Percentiles rank a stretch among this genome's conserved stretches.
These are phyloP conservation scores for Leptopilina syphax DNA, from an alignment of 2,888 invertebrate genomes.

Conservation along the genomic window DNA sequence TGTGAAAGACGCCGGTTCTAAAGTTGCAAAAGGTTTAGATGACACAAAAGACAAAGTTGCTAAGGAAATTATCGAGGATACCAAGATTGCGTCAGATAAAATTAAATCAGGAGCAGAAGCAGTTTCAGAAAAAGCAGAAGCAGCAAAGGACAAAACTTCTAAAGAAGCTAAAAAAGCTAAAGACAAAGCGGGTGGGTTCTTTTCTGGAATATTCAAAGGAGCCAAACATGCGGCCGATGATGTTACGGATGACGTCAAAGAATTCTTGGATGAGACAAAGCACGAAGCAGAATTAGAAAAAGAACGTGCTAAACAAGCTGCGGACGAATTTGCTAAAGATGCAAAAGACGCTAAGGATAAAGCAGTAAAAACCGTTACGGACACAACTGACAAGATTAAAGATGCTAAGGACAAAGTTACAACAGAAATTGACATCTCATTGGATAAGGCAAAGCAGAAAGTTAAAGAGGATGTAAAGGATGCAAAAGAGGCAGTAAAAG, in stretches of 20 bases:
- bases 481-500: slow-evolving; percentile 50
- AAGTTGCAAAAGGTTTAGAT: slow-evolving; percentile 35
- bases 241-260: slow-evolving; percentile 59
- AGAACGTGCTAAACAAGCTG: slow-evolving; percentile 51
- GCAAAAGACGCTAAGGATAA: slow-evolving; percentile 45
- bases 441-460: neutral
- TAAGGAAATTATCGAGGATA: slow-evolving; percentile 37
- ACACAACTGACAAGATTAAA: slow-evolving; percentile 49
- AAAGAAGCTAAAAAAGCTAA: slow-evolving; percentile 51
- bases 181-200: slow-evolving; percentile 52
- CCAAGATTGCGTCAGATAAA: neutral
- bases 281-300: slow-evolving; percentile 59
- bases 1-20: too few relatives aligned
- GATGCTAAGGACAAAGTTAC: slow-evolving; percentile 39
- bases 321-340: slow-evolving; percentile 28
- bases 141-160: slow-evolving; percentile 29
- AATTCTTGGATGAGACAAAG: slow-evolving; percentile 63
- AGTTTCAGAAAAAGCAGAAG: slow-evolving; percentile 27
- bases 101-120: slow-evolving; percentile 30
- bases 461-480: neutral
- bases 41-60: slow-evolving; percentile 44
- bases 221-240: slow-evolving; percentile 64
- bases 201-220: slow-evolving; percentile 65
- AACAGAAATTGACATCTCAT: neutral
- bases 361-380: slow-evolving; percentile 51